Evolutionary conservation across 2,113 vertebrate species (phyloP).

Genomic region (Pachypanchax playfairii): DNA sequence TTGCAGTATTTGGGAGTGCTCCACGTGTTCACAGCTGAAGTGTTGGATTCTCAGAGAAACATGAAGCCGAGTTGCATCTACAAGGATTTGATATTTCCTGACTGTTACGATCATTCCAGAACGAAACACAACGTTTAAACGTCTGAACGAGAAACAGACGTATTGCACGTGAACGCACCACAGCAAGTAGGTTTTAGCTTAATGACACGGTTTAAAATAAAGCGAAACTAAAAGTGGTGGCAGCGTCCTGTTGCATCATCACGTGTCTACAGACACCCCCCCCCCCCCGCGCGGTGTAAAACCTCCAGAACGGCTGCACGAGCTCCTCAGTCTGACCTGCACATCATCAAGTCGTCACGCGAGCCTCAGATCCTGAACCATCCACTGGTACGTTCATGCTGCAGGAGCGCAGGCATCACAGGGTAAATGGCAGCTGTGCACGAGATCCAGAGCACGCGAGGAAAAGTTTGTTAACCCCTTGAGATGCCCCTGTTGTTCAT

Average conservation of each 20-base stretch:
- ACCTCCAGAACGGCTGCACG: rapidly evolving
- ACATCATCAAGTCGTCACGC: background rate
- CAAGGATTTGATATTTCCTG: background rate
- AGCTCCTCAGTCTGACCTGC: background rate
- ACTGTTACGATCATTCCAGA: no score
- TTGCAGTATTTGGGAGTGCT: no score
- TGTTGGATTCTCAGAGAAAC: no score
- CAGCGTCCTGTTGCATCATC: slow-evolving; percentile 41
- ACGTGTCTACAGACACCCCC: no score
- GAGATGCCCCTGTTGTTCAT: slow-evolving; percentile 73
- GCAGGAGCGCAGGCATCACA: background rate
- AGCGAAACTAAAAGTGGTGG: slow-evolving; percentile 76
- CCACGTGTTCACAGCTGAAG: background rate
- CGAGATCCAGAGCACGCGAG: background rate
- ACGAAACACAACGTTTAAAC: no score
- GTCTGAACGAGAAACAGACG: background rate
- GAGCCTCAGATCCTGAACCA: no score
- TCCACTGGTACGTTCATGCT: no score
- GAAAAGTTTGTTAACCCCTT: background rate
- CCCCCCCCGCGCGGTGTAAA: background rate
- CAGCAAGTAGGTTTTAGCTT: background rate
- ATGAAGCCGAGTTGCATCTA: no score
- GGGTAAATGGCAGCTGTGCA: no score
- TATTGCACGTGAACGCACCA: slow-evolving; percentile 16
- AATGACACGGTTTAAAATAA: slow-evolving; percentile 74